A percentile compares a stretch with the other conserved stretches of the same genome.
Evolutionary conservation across 2,888 invertebrate genomes (phyloP).

Genomic region (Bimastos eiseni): DNA sequence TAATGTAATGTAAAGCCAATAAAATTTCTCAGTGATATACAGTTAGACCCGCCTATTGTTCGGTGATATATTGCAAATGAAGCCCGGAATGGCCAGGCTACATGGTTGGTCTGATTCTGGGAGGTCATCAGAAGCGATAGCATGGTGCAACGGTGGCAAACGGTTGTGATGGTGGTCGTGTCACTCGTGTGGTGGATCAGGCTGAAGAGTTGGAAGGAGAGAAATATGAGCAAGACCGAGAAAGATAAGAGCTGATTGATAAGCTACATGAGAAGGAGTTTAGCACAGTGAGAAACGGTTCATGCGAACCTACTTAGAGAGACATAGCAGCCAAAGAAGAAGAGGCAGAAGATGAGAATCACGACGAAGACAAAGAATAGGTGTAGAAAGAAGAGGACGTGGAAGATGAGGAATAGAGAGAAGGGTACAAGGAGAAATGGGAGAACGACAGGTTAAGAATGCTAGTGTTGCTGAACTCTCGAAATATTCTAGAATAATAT

Average conservation of each 20-base stretch:
- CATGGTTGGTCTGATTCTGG: too few species aligned
- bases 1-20: neutral
- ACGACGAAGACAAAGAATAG: neutral
- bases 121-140: too few species aligned
- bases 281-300: neutral
- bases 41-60: too few species aligned
- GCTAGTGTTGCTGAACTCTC: too few species aligned
- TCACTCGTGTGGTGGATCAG: neutral
- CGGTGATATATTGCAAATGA: too few species aligned
- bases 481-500: too few species aligned
- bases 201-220: too few species aligned
- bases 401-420: neutral
- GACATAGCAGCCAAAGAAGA: neutral
- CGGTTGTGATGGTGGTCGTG: too few species aligned
- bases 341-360: neutral
- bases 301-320: neutral
- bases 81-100: too few species aligned
- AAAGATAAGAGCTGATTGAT: neutral
- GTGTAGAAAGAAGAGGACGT: neutral
- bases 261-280: neutral
- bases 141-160: too few species aligned
- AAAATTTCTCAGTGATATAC: too few species aligned
- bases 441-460: neutral
- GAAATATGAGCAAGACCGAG: neutral
- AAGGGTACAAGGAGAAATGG: too few species aligned